Base-by-base conservation (phyloP, 2,888 invertebrate genomes). In the Therioaphis trifolii region DNA sequence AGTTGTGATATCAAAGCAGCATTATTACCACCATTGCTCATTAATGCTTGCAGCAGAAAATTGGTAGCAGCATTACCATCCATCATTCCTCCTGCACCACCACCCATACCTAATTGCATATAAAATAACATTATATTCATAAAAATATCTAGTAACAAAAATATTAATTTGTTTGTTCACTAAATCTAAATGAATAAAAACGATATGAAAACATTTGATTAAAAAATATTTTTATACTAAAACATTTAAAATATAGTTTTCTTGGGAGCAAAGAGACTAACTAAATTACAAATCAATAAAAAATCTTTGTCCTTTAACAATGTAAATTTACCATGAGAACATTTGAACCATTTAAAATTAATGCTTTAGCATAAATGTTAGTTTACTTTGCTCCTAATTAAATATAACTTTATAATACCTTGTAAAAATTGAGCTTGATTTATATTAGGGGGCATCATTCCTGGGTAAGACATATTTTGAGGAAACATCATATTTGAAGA, bases 341-440 rank as follows among this genome's bases (percentile, higher is more conserved):
- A n/a, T n/a, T n/a, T n/a, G n/a, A n/a, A n/a, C n/a, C n/a, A n/a
- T n/a, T n/a, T n/a, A n/a, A n/a, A n/a, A n/a, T n/a, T n/a, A n/a
- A n/a, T n/a, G n/a, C n/a, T n/a, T n/a, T n/a, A n/a, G n/a, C n/a
- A n/a, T n/a, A 35, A 35, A 35, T 35, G 35, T 35, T 7, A 35
- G 35, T 35, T 35, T 35, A 35, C 35, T 35, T 35, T 35, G 35
- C 3, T 35, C n/a, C 35, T 35, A 35, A 55, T 55, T 1, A 58
- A 24, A 21, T n/a, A n/a, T n/a, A 58, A 49, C 49, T 27, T 49
- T 49, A 71, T 93, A 95, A 94, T 94, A 91, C 94, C 94, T 89
- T 94, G 94, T 90, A 95, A 91, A 89, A 95, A 92, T 88, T 94
- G 93, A 89, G 94, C 93, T 88, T 94, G 93, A 91, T 91, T 93